Evolutionary conservation across 2,888 invertebrate species (phyloP), one percentile per base, ranked within the genome.

Genomic region (Diabrotica balteata): DNA sequence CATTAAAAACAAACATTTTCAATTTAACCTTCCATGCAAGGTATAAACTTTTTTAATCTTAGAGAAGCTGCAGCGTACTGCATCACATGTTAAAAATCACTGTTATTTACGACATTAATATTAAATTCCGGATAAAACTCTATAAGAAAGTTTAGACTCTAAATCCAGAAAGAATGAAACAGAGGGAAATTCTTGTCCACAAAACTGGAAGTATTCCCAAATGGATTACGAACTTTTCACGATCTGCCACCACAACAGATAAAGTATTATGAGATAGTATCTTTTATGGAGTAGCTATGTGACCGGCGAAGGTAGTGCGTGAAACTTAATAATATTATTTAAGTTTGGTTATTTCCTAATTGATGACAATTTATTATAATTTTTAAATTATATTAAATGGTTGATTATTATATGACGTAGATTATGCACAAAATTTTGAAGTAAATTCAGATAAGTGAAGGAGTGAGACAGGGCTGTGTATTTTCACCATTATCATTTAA

Each of bases 171-270:
- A 47, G 47, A 47, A 47, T 47, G 10, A 47, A 47, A 47, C 47
- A 47, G 10, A 47, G 9, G 47, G 47, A 47, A 47, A 47, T 47
- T 47, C 47, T 47, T 47, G 47, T 47, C 47, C 47, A 47, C 47
- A 47, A 47, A 47, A 47, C 47, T 47, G 47, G 47, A 47, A 47
- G 47, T 47, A 47, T 47, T 47, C 47, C 47, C 47, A 47, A 47
- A 47, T 47, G 47, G 47, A 47, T 47, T 47, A 47, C 47, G 10
- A 47, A 47, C 47, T 47, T 47, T 47, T 47, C 10, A 10, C 47
- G 47, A 47, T 47, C 47, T 47, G 47, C 47, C 47, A 47, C 47
- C 47, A 47, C 47, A 47, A 4, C 47, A 47, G 47, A 47, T 47
- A 47, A 47, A 8, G 10, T 47, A 47, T 47, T 8, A 47, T 47